Evolutionary conservation across 2,888 invertebrate genomes (phyloP).

Genomic region (Mesorhabditis spiculigera): DNA sequence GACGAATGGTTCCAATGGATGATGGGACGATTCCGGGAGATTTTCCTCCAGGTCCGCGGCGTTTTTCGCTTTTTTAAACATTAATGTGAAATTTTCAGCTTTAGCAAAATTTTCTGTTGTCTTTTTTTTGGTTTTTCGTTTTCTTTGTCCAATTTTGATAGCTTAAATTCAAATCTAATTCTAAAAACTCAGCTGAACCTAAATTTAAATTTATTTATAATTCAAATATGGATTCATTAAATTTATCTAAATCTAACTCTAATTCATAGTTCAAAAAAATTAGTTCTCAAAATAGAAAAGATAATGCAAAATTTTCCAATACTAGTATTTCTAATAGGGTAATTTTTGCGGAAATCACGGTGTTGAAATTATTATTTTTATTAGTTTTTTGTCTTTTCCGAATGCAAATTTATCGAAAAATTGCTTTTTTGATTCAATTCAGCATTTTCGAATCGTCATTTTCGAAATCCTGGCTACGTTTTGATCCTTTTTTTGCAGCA

Average conservation of each 20-base stretch:
- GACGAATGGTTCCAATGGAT: slow-evolving; percentile 90
- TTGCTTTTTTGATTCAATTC: slow-evolving; percentile 3
- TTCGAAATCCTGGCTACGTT: slow-evolving; percentile 45
- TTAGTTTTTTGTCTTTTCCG: slow-evolving; percentile 2
- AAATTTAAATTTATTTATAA: too few relatives aligned
- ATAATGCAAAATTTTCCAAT: background rate
- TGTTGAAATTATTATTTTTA: background rate
- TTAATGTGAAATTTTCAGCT: too few relatives aligned
- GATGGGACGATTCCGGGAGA: slow-evolving; percentile 86
- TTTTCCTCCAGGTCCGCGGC: slow-evolving; percentile 70
- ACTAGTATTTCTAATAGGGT: background rate
- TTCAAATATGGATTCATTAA: too few relatives aligned
- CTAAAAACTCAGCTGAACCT: background rate
- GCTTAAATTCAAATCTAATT: background rate
- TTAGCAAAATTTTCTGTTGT: too few relatives aligned
- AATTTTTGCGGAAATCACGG: background rate
- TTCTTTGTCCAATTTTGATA: background rate
- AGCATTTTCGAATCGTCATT: background rate
- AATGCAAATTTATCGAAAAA: background rate
- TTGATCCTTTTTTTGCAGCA: slow-evolving; percentile 69
- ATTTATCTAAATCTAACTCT: too few relatives aligned
- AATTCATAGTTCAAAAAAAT: slow-evolving; percentile 1
- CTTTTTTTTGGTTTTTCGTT: background rate
- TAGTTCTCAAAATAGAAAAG: background rate
- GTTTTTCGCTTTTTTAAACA: too few relatives aligned